Conservation (phyloP, 2,888 invertebrate species). For the Idaea biselata region DNA sequence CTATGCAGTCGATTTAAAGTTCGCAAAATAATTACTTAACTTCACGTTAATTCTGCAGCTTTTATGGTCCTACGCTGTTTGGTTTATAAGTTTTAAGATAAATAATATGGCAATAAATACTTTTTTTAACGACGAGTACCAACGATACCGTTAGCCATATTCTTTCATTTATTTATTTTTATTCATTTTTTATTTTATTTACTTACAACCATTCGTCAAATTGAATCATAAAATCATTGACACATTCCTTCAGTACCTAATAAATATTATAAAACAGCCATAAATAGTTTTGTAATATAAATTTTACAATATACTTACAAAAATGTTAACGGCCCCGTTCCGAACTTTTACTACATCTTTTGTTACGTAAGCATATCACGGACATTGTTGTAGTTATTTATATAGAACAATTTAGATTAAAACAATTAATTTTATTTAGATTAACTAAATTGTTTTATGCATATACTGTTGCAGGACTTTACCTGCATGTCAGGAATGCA, state of each 20-base stretch:
- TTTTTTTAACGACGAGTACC: too few relatives aligned
- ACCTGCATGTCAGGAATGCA: too few relatives aligned
- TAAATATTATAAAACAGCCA: not conserved
- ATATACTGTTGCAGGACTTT: not conserved
- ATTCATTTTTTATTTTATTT: too few relatives aligned
- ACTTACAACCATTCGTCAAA: too few relatives aligned
- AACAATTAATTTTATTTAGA: not conserved
- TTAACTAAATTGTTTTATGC: not conserved
- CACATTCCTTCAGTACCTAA: not conserved
- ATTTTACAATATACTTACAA: not conserved
- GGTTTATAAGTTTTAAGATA: too few relatives aligned
- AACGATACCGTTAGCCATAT: too few relatives aligned
- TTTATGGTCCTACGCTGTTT: too few relatives aligned
- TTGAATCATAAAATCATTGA: not conserved
- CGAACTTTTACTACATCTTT: not conserved
- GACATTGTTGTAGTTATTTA: not conserved
- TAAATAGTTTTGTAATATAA: not conserved
- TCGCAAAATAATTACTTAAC: too few relatives aligned
- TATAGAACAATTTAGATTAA: not conserved
- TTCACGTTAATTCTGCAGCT: too few relatives aligned
- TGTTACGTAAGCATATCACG: not conserved
- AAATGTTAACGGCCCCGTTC: not conserved
- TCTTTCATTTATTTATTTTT: too few relatives aligned
- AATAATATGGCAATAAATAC: too few relatives aligned
- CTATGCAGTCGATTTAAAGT: too few relatives aligned